Evolutionary conservation across 2,888 invertebrate species (phyloP).

Genomic region (Chironomus riparius): DNA sequence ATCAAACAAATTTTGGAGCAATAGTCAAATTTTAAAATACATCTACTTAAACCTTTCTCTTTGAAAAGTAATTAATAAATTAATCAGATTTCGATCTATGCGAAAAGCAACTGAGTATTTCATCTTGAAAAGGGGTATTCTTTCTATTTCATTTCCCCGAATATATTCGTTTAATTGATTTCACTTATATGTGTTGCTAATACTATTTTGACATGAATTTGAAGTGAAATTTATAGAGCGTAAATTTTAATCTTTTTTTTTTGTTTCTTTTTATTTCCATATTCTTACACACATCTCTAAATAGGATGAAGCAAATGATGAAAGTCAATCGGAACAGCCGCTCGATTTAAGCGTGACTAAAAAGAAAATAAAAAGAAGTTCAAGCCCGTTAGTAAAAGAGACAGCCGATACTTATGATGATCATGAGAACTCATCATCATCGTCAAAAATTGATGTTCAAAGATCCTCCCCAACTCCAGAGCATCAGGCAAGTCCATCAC

Average conservation of each 20-base stretch:
- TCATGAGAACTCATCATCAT: background rate
- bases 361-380: conserved; percentile 44
- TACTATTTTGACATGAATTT: background rate
- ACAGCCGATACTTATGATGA: background rate
- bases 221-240: background rate
- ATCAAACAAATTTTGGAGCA: too few species aligned
- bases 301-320: conserved; percentile 17
- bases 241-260: background rate
- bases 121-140: too few species aligned
- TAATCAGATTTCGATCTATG: background rate
- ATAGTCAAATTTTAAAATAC: background rate
- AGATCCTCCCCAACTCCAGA: conserved; percentile 31
- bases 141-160: too few species aligned
- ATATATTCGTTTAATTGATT: too few species aligned
- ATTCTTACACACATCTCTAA: background rate
- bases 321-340: conserved; percentile 50
- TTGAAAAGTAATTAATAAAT: background rate
- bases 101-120: too few species aligned
- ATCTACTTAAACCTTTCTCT: background rate
- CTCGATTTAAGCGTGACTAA: conserved; percentile 59
- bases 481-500: conserved; percentile 37
- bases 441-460: conserved; percentile 32
- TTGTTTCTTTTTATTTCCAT: background rate
- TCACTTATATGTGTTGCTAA: background rate
- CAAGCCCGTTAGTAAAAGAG: conserved; percentile 19